A percentile compares a stretch with the other conserved stretches of the same genome.
These are phyloP conservation scores for Sinocyclocheilus anophthalmus DNA, from an alignment of 2,113 vertebrate genomes.

Conservation along the genomic window DNA sequence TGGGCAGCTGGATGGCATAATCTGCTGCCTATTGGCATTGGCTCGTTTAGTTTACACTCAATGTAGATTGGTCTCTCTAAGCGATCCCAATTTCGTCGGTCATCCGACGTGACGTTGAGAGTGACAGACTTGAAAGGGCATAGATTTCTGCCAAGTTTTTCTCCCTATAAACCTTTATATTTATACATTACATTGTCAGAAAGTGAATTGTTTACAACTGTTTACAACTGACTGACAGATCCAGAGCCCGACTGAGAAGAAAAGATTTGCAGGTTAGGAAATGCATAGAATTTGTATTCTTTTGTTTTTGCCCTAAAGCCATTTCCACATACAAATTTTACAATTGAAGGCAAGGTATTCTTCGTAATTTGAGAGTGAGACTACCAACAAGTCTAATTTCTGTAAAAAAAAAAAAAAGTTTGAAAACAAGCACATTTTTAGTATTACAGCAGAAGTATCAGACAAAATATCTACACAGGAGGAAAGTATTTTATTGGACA, in stretches of 20 bases:
- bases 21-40: no score
- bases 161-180: neutral
- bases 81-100: no score
- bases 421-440: neutral
- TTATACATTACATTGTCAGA: neutral
- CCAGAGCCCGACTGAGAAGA: neutral
- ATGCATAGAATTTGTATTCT: neutral
- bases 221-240: neutral
- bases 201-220: no score
- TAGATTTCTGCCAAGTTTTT: neutral
- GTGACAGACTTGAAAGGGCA: no score
- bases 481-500: neutral
- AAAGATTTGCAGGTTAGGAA: neutral
- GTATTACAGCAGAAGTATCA: neutral
- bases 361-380: neutral
- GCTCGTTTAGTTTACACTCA: no score
- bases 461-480: neutral
- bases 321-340: neutral
- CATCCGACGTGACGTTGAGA: no score
- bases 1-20: no score
- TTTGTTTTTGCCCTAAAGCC: neutral
- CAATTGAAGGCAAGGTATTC: neutral
- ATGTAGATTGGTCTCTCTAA: no score
- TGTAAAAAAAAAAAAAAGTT: neutral
- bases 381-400: neutral